Evolutionary conservation across 37 sponge, comb jelly and placozoan species (phyloP), one percentile per base, ranked within the genome.

Genomic region (Bolinopsis microptera): DNA sequence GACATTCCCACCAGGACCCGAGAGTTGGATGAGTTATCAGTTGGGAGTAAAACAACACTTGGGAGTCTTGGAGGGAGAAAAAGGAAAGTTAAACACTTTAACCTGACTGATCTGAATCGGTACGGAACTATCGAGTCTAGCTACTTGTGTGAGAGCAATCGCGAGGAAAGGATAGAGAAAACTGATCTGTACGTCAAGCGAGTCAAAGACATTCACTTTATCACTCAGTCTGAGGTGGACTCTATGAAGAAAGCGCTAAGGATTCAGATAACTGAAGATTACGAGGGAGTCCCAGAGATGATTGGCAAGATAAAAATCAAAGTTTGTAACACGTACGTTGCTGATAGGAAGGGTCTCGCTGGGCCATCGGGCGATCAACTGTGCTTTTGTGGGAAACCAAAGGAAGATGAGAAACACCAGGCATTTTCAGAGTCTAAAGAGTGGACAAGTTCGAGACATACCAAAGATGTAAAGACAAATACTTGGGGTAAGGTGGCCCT

Each of bases 191-290:
- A 72, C 26, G 31, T 72, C 2, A 72, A n/a, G 26, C 26, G 31
- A 24, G 31, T 30, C 26, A 72, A 28, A n/a, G 75, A n/a, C 31
- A 28, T 72, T 5, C 75, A 72, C 31, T 72, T 72, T 28, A 72
- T 72, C 75, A 72, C 75, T 21, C 75, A 72, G 18, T 72, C 75
- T 30, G 75, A 72, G 26, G 31, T 72, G 26, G 75, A 72, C 31
- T 72, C 75, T 21, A 30, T 72, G 26, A 72, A 72, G 31, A 72
- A n/a, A 30, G 75, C 75, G 3, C 75, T 72, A 5, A n/a, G 75
- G 31, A 72, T 72, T 30, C 75, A 72, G 18, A 72, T 72, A 48
- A 48, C 61, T 5, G 61, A 72, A n/a, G 75, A 72, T 28, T 72
- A 72, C 75, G 75, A 72, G 31, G 26, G 75, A 23, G 31, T 72